Base-by-base conservation (phyloP, 2,797 vertebrate species). In the Anguilla anguilla region DNA sequence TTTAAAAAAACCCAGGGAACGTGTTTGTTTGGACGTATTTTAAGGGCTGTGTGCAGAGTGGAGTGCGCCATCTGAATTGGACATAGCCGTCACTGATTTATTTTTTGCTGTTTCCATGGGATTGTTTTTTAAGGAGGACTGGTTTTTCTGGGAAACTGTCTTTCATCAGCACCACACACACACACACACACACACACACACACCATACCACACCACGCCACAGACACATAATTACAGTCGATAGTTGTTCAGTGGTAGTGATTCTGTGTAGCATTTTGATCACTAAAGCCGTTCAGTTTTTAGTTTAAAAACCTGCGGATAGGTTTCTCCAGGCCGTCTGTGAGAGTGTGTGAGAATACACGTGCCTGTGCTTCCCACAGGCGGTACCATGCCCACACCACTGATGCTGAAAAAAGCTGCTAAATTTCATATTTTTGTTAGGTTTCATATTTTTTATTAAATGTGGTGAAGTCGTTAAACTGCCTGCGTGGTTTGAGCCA, bases 161-260 rank as follows among this genome's bases (percentile, higher is more conserved):
- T 92, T 92, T 92, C 90, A 92, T 92, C 92, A 94, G 91, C 17
- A 0, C 22, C 61, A 94, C n/a, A n/a, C 88, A 90, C 91, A 87
- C 81, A 84, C 86, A 31, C 31, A 31, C 31, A 31, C 31, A 31
- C 31, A 31, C 31, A 31, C 31, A 31, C 31, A 31, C 31, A 31
- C 31, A 1, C 35, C 35, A 35, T 35, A 35, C 35, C 35, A 35
- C 22, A 59, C 51, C 79, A 67, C 88, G 92, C 90, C 35, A 89
- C 17, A 35, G 4, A 25, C 43, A 39, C 57, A 86, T 74, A 86
- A 43, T n/a, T 57, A 81, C 53, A 77, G 19, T 49, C 51, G 72
- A 64, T 35, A 46, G 43, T 31, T 39, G 35, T 31, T 59, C 69
- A 57, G 79, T 46, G 51, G 19, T 28, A 69, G 64, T 22, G 64